These are phyloP conservation scores for Priocnemis perturbator DNA, from an alignment of 2,888 invertebrate species.

Conservation along the genomic window DNA sequence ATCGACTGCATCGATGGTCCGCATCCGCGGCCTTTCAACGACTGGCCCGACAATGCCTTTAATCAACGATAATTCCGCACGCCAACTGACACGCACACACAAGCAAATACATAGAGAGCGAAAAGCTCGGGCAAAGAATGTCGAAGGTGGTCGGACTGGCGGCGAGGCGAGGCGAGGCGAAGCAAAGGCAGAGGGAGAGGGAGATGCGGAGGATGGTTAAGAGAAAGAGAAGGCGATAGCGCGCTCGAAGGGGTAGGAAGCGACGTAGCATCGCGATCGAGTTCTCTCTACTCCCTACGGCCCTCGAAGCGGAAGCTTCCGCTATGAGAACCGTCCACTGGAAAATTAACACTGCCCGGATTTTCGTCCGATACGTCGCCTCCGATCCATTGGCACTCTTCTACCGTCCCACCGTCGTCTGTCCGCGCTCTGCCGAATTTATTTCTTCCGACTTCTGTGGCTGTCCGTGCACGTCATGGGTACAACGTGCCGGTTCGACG, in stretches of 20 bases:
- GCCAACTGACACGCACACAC: conserved; percentile 6
- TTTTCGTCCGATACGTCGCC: conserved; percentile 62
- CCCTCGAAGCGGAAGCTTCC: conserved; percentile 48
- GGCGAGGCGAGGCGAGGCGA: no score
- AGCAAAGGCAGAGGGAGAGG: conserved; percentile 19
- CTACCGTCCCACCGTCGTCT: neutral
- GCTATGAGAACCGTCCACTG: conserved; percentile 63
- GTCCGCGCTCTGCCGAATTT: conserved; percentile 38
- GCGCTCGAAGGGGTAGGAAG: neutral
- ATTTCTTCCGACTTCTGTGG: conserved; percentile 44
- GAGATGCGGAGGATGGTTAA: conserved; percentile 8
- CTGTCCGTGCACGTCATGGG: conserved; percentile 27
- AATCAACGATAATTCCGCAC: conserved; percentile 70
- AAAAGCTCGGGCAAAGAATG: neutral
- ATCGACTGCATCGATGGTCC: conserved; percentile 57
- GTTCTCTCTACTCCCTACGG: conserved; percentile 39
- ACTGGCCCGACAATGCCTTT: conserved; percentile 67
- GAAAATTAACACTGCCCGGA: conserved; percentile 69
- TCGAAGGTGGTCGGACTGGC: no score
- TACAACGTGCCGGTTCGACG: conserved; percentile 7
- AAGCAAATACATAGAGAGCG: neutral
- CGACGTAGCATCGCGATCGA: conserved; percentile 16
- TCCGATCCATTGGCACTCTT: conserved; percentile 34
- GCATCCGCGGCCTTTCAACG: conserved; percentile 53
- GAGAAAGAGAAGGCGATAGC: neutral